phyloP scores from a whole-genome alignment of 2,113 vertebrate species.

The Hypomesus transpacificus region DNA sequence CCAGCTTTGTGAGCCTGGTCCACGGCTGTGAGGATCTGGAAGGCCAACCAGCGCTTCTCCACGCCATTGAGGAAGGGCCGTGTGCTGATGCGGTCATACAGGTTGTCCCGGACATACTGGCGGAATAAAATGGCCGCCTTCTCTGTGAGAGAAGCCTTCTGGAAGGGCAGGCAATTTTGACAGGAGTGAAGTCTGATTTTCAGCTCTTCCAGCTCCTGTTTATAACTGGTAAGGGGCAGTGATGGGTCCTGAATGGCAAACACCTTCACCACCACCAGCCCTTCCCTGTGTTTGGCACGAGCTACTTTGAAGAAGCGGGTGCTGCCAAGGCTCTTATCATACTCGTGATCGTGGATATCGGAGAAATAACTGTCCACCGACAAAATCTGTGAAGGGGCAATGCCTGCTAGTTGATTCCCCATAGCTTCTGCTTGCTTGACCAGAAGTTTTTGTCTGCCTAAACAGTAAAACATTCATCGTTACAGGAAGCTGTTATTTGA shows the following conservation, averaged over 20 bases:
- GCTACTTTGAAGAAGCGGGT: constrained; percentile 98
- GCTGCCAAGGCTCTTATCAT: constrained; percentile 94
- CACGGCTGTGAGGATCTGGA: constrained; percentile 92
- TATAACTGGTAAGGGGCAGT: constrained; percentile 89
- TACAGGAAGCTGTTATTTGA: background rate
- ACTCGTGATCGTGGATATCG: constrained; percentile 94
- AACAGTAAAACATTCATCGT: background rate
- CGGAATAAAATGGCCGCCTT: constrained; percentile 93
- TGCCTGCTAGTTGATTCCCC: constrained; percentile 97
- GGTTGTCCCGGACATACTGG: constrained; percentile 94
- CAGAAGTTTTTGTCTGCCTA: background rate
- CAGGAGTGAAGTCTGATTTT: constrained; percentile 90
- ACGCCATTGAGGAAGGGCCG: constrained; percentile 92
- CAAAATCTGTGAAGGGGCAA: constrained; percentile 96
- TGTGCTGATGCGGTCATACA: constrained; percentile 96
- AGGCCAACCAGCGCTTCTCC: constrained; percentile 97
- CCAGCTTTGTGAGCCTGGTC: constrained; percentile 93
- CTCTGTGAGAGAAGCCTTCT: constrained; percentile 87
- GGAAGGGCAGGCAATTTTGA: constrained; percentile 94
- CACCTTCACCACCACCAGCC: constrained; percentile 93
- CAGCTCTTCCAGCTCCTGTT: constrained; percentile 95
- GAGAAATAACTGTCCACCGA: constrained; percentile 99
- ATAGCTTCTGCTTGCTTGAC: constrained; percentile 56
- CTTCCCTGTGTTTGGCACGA: constrained; percentile 91
- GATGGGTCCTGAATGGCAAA: constrained; percentile 98